A percentile compares a stretch with the other conserved stretches of the same genome.
Evolutionary conservation across 2,888 invertebrate genomes (phyloP).

Genomic region (Cerceris ruficornis): DNA sequence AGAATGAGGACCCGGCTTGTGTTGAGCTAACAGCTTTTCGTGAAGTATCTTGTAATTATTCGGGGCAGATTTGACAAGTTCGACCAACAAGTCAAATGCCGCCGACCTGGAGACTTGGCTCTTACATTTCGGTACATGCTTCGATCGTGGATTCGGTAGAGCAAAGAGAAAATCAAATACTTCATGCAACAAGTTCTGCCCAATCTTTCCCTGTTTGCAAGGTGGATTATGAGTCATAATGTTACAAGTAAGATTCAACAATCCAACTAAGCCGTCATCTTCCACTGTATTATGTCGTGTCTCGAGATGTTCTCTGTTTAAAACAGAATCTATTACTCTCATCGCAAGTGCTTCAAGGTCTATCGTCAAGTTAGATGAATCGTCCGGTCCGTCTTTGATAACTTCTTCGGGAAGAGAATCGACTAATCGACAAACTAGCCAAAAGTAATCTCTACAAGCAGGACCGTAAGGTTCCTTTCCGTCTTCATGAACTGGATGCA

Average conservation of each 20-base stretch:
- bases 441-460: conserved; percentile 96
- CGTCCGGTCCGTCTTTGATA: conserved; percentile 85
- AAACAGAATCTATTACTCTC: conserved; percentile 89
- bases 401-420: conserved; percentile 92
- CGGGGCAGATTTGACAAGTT: conserved; percentile 92
- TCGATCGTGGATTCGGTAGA: conserved; percentile 91
- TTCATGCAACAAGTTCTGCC: conserved; percentile 87
- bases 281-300: conserved; percentile 91
- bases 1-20: conserved; percentile 91
- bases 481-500: conserved; percentile 87
- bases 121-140: conserved; percentile 96
- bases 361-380: conserved; percentile 83
- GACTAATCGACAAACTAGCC: conserved; percentile 93
- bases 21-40: conserved; percentile 92
- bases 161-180: conserved; percentile 95
- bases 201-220: conserved; percentile 91
- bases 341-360: conserved; percentile 90
- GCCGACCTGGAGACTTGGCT: conserved; percentile 94
- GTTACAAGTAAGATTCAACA: conserved; percentile 93
- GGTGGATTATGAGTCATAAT: conserved; percentile 94
- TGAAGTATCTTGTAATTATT: conserved; percentile 94
- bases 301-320: conserved; percentile 91
- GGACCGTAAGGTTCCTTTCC: conserved; percentile 98
- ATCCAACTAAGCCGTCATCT: conserved; percentile 95
- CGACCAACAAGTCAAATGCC: conserved; percentile 95